Evolutionary conservation across 2,888 invertebrate genomes (phyloP).

Genomic region (Brachylomia viminalis): DNA sequence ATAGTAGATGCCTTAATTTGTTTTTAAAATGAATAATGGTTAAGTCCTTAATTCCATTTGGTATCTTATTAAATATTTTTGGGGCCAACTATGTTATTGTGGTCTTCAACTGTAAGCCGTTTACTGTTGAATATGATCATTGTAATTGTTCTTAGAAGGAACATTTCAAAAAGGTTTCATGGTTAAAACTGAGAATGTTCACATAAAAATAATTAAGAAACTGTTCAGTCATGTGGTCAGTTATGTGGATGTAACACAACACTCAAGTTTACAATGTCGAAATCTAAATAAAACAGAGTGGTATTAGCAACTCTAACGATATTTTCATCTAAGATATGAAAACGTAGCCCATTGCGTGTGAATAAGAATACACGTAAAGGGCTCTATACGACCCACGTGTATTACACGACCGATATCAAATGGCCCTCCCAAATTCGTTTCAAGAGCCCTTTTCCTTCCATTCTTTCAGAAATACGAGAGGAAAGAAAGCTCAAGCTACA

Average conservation of each 20-base stretch:
- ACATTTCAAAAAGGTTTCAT: background rate
- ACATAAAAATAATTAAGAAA: background rate
- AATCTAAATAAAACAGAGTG: background rate
- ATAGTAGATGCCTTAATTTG: too few relatives aligned
- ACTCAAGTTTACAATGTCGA: background rate
- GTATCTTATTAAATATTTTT: too few relatives aligned
- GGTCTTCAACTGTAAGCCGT: background rate
- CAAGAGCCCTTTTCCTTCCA: constrained; percentile 54
- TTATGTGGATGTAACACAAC: background rate
- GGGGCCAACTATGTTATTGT: background rate
- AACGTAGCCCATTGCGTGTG: constrained; percentile 80
- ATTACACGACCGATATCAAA: constrained; percentile 75
- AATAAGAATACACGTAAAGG: constrained; percentile 84
- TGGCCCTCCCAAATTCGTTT: constrained; percentile 71
- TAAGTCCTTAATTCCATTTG: too few relatives aligned
- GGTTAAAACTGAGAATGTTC: background rate
- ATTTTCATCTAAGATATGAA: constrained; percentile 69
- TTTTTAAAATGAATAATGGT: too few relatives aligned
- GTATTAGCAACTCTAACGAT: constrained; percentile 66
- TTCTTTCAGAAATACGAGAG: constrained; percentile 58
- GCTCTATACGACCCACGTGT: constrained; percentile 75
- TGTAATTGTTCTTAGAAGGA: background rate
- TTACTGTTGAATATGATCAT: background rate
- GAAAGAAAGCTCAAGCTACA: constrained; percentile 68
- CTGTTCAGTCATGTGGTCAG: too few relatives aligned